phyloP scores from a whole-genome alignment of 2,888 invertebrate genomes.

The Scelioninae gen. 1 region DNA sequence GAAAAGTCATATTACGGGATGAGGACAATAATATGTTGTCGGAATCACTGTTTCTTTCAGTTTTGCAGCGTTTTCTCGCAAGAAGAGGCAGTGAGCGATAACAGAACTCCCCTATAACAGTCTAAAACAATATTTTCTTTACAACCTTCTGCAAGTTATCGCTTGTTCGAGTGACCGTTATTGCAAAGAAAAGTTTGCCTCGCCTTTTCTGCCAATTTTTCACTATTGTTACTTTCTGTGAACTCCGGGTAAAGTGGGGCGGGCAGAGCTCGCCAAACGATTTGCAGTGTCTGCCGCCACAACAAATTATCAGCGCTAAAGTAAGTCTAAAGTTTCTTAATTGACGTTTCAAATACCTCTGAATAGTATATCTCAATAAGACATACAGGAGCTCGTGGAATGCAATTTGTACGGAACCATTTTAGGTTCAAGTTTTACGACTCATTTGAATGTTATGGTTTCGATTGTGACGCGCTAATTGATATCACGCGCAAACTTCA shows the following conservation, averaged over 20 bases:
- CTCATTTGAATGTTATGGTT: constrained; percentile 46
- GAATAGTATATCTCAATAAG: constrained; percentile 61
- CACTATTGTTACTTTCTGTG: constrained; percentile 61
- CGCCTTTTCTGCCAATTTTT: constrained; percentile 65
- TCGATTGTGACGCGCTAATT: constrained; percentile 41
- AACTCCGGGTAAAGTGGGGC: constrained; percentile 45
- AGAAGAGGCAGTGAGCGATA: constrained; percentile 53
- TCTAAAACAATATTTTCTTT: constrained; percentile 72
- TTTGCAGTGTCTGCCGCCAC: constrained; percentile 57
- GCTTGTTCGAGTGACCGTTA: constrained; percentile 69
- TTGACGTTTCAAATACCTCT: constrained; percentile 58
- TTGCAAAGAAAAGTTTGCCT: constrained; percentile 66
- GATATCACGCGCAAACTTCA: constrained; percentile 31
- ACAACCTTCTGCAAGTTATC: constrained; percentile 56
- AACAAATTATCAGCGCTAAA: constrained; percentile 61
- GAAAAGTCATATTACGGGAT: constrained; percentile 15
- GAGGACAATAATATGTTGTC: constrained; percentile 8
- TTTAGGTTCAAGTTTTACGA: constrained; percentile 51
- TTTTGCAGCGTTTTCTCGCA: constrained; percentile 39
- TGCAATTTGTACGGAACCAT: constrained; percentile 49
- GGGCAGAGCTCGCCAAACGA: constrained; percentile 38
- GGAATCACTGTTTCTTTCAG: constrained; percentile 16
- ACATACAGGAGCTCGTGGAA: constrained; percentile 21
- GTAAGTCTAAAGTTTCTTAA: constrained; percentile 58
- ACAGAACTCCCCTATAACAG: constrained; percentile 66